Base-by-base conservation (phyloP, 1,140 invertebrate species). In the Orussus abietinus region DNA sequence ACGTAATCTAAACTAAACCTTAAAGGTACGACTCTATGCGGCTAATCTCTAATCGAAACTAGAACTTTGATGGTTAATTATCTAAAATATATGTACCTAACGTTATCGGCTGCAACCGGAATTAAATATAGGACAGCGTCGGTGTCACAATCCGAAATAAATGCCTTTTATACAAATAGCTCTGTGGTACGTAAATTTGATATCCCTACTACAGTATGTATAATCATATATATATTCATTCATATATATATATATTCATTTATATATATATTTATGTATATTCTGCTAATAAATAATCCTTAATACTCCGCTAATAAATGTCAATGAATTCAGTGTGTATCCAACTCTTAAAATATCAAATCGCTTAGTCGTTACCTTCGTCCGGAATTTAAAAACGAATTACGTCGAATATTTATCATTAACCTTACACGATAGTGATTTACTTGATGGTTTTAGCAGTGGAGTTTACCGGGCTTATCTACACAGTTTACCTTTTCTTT, bases 131-230 rank as follows among this genome's bases (percentile, higher is more conserved):
- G 29, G 14, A 3, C 15, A 5, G 19, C 17, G 40, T 39, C 30
- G 20, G 33, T 37, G 22, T 26, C 29, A 15, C 33, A 21, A 14
- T 44, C 21, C 21, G 45, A 49, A 52, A 55, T 42, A 42, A 43
- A 44, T 44, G 47, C 30, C 36, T 56, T 56, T 58, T 56, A 49
- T 59, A 59, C 57, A 58, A 60, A 58, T 57, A 58, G 47, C 40
- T 56, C 53, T 58, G 46, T 50, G 42, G 46, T 60, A 51, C 50
- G 37, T 52, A 52, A 55, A 15, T 34, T 36, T 36, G 34, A 32
- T 26, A 34, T 34, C 36, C 21, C n/a, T 30, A 44, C 14, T 29
- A 44, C 21, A 12, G 19, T 21, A 31, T 32, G 6, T 25, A 33
- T 45, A 10, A 12, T 34, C 36, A 34, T 12, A 40, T 29, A 25